Evolutionary conservation across 2,888 invertebrate species (phyloP).

Genomic region (Brachycybe producta): DNA sequence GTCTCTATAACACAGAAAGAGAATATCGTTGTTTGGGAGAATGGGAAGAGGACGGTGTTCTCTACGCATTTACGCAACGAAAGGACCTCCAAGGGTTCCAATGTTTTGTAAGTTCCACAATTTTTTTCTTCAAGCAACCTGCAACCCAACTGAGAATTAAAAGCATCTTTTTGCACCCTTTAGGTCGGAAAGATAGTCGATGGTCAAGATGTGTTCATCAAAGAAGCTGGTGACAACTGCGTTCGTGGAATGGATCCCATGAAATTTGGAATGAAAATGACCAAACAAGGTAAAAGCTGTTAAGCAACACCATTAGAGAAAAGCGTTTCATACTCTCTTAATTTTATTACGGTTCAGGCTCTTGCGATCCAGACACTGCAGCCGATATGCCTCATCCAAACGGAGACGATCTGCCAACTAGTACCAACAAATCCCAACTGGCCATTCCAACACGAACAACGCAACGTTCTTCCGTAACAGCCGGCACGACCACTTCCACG

Average conservation of each 20-base stretch:
- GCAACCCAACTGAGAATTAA: no score
- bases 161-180: not conserved
- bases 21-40: constrained; percentile 52
- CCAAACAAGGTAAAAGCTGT: constrained; percentile 27
- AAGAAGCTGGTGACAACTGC: constrained; percentile 53
- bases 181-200: constrained; percentile 37
- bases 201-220: constrained; percentile 48
- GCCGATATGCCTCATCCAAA: constrained; percentile 5
- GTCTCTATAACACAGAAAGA: constrained; percentile 39
- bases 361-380: constrained; percentile 15
- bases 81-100: constrained; percentile 47
- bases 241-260: constrained; percentile 46
- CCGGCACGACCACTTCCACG: constrained; percentile 21
- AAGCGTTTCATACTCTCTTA: constrained; percentile 8
- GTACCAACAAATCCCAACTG: constrained; percentile 17
- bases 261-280: constrained; percentile 48
- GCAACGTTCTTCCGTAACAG: no score
- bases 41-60: constrained; percentile 47
- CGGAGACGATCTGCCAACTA: constrained; percentile 17
- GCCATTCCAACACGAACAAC: constrained; percentile 17
- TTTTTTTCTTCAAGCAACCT: constrained; percentile 27
- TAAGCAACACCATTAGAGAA: not conserved
- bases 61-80: constrained; percentile 51
- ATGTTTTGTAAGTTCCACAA: constrained; percentile 54
- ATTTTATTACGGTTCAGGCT: constrained; percentile 19